Evolutionary conservation across 2,113 vertebrate species (phyloP).

Genomic region (Coturnix japonica): DNA sequence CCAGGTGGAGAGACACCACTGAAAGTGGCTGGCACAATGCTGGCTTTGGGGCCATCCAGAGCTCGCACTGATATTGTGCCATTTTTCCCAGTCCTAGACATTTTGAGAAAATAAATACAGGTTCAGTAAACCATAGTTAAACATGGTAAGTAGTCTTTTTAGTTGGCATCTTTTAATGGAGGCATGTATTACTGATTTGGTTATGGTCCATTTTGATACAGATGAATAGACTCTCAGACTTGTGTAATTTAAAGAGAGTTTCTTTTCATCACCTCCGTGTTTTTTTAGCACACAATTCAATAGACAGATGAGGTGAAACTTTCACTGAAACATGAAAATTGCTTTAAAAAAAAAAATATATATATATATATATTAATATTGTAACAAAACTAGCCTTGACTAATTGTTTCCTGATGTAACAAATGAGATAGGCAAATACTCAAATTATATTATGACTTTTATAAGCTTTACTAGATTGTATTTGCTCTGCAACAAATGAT

Average conservation of each 20-base stretch:
- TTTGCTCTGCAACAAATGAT: background rate
- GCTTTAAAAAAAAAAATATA: background rate
- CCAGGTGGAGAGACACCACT: conserved; percentile 85
- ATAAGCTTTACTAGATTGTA: background rate
- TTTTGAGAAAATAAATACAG: background rate
- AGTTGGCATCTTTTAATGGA: background rate
- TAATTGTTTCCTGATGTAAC: background rate
- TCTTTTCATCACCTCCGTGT: background rate
- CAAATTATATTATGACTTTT: background rate
- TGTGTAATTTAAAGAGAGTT: background rate
- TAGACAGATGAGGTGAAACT: background rate
- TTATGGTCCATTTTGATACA: background rate
- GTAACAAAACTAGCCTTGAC: background rate
- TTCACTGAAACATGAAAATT: background rate
- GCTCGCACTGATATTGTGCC: conserved; percentile 92
- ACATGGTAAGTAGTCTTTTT: background rate
- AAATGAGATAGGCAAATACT: background rate
- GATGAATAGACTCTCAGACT: background rate
- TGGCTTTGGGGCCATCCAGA: conserved; percentile 90
- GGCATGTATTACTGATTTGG: background rate
- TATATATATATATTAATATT: background rate
- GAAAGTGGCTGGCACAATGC: conserved; percentile 82
- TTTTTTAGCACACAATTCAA: background rate
- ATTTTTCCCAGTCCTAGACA: conserved; percentile 88
- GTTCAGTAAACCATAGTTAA: background rate